Conservation (phyloP, 2,113 vertebrate species). For the Trogon surrucura region DNA sequence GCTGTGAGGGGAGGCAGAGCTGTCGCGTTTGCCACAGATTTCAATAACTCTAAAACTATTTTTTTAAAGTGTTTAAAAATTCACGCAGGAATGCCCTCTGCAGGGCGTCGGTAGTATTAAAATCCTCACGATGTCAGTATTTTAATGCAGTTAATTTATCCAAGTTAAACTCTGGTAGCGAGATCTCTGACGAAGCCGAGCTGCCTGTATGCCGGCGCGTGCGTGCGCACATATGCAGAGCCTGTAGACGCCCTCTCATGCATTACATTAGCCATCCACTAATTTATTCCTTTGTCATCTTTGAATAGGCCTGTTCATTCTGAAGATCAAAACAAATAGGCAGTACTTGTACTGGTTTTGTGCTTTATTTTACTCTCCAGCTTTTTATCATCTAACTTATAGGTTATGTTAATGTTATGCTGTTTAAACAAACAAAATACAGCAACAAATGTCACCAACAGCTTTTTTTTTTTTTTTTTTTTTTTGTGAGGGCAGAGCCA, state of each 20-base stretch:
- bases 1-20: slow-evolving; percentile 54
- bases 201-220: neutral
- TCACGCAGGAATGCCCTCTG: slow-evolving; percentile 62
- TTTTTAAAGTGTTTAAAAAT: slow-evolving; percentile 62
- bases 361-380: slow-evolving; percentile 58
- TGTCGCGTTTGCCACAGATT: neutral
- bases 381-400: slow-evolving; percentile 44
- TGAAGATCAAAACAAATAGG: slow-evolving; percentile 55
- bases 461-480: slow-evolving; percentile 13
- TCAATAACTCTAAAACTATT: slow-evolving; percentile 52
- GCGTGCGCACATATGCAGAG: neutral
- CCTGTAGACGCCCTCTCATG: neutral
- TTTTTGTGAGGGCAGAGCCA: slow-evolving; percentile 30
- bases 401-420: slow-evolving; percentile 18
- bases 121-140: slow-evolving; percentile 75
- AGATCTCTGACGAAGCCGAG: slow-evolving; percentile 54
- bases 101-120: slow-evolving; percentile 64
- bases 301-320: slow-evolving; percentile 47
- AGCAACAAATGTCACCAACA: slow-evolving; percentile 23
- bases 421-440: slow-evolving; percentile 42
- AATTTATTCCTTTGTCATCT: slow-evolving; percentile 69
- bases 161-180: slow-evolving; percentile 50
- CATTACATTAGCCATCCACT: slow-evolving; percentile 55
- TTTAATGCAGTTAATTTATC: slow-evolving; percentile 76
- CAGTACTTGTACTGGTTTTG: slow-evolving; percentile 35